Base-by-base conservation (phyloP, 2,888 invertebrate genomes). In the Drosophila melanosoma region DNA sequence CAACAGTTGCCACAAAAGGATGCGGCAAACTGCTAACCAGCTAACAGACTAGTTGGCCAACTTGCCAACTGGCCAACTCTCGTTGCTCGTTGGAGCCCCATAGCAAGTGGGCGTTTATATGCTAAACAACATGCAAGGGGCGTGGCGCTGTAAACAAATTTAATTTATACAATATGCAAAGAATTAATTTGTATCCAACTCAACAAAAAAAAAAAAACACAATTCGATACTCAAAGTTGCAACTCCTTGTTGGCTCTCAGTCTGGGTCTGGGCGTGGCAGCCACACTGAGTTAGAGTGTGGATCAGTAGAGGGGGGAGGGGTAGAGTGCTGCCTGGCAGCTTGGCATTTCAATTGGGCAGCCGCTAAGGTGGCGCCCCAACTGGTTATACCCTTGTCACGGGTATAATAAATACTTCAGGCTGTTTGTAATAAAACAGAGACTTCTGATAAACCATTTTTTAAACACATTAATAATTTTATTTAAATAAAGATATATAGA, bases 101-200 rank as follows among this genome's bases (percentile, higher is more conserved):
- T 32, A 57, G 20, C 61, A 65, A 63, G 60, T 62, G 88, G 91
- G 92, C 92, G 91, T 92, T 75, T 69, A 87, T 92, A 91, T 92
- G 91, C 91, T 91, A 91, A 91, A 91, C 87, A 90, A 90, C 91
- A 92, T 85, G 91, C 90, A 90, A 88, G 85, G 88, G 91, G 91
- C 91, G 91, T 90, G 84, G 76, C 78, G 59, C 70, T 82, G 89
- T 88, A 91, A 90, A 83, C 87, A 91, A 91, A 92, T 91, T 90
- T 91, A 91, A 92, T 91, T 92, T 91, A 91, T 91, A 84, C 92
- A 88, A 90, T 88, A 88, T 88, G 87, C 87, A 88, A 88, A 88
- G 90, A 88, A 88, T 88, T 88, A 88, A 90, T 88, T 90, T 86
- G 79, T 75, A 79, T 74, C 57, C 5, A 11, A 54, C 38, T 59